Base-by-base conservation (phyloP, 2,113 vertebrate species). In the Chaetops frenatus region DNA sequence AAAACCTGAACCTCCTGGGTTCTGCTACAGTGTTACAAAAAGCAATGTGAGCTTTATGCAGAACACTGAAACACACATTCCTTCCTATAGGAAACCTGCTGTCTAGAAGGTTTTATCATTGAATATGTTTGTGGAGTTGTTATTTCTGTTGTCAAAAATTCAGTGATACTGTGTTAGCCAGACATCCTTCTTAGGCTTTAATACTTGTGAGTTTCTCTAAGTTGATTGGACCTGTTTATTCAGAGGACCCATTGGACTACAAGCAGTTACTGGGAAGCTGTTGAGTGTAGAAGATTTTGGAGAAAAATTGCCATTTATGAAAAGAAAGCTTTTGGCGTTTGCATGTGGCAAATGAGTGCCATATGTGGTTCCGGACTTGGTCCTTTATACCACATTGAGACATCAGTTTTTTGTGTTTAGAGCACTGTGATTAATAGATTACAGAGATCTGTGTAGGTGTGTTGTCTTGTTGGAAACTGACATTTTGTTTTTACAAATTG, bases 301-400 rank as follows among this genome's bases (percentile, higher is more conserved):
- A 72, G 20, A 64, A 78, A 14, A 67, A 53, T 33, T 45, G 4
- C 15, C 12, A 7, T 73, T 92, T 73, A 23, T 77, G 74, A 73
- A 85, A 65, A 91, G 33, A 18, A 64, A 5, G 10, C 1, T 40
- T 67, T 64, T 76, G 35, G 6, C 19, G 28, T 15, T 79, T 70
- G 5, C 0, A 0, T 48, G 9, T 44, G 7, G 13, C 29, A 3
- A n/a, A n/a, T n/a, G n/a, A n/a, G n/a, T n/a, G n/a, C n/a, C n/a
- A n/a, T n/a, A 35, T 54, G 48, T 35, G 15, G 7, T 69, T 93
- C 57, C 35, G 54, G 44, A 48, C 22, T 67, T 38, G 16, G 33
- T 76, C 11, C n/a, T 61, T 83, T 57, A 17, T 53, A 29, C 1
- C 3, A 4, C 1, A 0, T 8, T 73, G 67, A 70, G 45, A 18